These are phyloP conservation scores for Spinus olivaceus DNA, from an alignment of 2,797 vertebrate genomes.

Conservation along the genomic window DNA sequence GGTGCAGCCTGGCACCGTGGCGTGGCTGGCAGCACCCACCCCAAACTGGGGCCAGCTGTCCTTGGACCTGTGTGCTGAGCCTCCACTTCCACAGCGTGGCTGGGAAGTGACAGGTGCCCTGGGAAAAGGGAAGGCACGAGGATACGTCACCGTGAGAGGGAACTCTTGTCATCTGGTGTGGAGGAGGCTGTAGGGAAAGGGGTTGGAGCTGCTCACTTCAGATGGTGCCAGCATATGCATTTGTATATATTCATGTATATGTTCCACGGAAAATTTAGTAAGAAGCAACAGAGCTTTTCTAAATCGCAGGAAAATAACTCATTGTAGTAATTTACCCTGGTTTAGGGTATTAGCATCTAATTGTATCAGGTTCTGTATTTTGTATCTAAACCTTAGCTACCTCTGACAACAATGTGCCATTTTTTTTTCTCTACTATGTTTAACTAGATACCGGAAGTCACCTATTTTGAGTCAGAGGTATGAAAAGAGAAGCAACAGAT, in stretches of 20 bases:
- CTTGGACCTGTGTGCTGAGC: fast-evolving
- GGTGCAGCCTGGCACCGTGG: fast-evolving
- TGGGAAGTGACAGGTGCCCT: neutral
- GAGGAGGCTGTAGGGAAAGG: neutral
- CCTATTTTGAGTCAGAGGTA: neutral
- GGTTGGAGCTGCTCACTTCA: neutral
- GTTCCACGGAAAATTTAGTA: neutral
- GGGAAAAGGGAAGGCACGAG: neutral
- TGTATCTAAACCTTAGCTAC: neutral
- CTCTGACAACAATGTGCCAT: fast-evolving
- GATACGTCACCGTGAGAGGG: fast-evolving
- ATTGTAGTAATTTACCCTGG: neutral
- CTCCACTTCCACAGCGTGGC: fast-evolving
- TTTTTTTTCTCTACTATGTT: neutral
- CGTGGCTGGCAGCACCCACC: fast-evolving
- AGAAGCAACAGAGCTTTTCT: neutral
- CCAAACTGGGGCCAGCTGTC: fast-evolving
- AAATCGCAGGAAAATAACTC: neutral
- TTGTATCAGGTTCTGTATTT: neutral
- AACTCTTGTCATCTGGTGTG: neutral
- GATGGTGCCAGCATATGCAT: neutral
- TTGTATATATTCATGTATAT: fast-evolving
- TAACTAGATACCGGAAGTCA: neutral
- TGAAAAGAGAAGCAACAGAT: neutral
- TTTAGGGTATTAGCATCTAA: neutral